These are phyloP conservation scores for Oplegnathus fasciatus DNA, from an alignment of 2,113 vertebrate genomes.

Conservation along the genomic window DNA sequence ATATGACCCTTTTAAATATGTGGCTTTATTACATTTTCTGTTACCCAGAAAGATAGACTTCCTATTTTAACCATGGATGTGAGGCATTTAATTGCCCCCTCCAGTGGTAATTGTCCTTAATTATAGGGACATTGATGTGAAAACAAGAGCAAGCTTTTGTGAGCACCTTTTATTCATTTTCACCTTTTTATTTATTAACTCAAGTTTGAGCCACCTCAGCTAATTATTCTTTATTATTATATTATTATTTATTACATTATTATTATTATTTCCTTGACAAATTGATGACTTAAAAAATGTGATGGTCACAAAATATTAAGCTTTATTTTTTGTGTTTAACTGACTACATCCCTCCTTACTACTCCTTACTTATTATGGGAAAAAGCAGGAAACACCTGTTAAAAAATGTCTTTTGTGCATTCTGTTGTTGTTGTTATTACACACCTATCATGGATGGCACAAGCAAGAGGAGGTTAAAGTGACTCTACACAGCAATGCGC, in stretches of 20 bases:
- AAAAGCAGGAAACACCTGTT: background rate
- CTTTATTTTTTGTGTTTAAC: background rate
- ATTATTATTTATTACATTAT: no score
- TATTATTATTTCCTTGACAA: background rate
- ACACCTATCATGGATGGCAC: background rate
- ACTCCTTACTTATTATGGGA: no score
- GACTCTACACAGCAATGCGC: slow-evolving; percentile 17
- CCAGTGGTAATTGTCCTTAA: background rate
- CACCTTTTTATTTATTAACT: no score
- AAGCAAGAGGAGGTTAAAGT: slow-evolving; percentile 43
- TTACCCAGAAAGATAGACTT: background rate
- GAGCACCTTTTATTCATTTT: slow-evolving; percentile 3
- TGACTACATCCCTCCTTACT: background rate
- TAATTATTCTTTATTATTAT: background rate
- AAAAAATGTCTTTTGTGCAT: slow-evolving; percentile 9
- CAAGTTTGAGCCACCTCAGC: background rate
- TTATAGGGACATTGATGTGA: background rate
- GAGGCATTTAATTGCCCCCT: slow-evolving; percentile 7
- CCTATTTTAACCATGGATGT: background rate
- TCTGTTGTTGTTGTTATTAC: slow-evolving; percentile 14
- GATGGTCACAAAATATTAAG: background rate
- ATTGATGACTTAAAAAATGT: background rate
- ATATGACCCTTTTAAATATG: slow-evolving; percentile 25
- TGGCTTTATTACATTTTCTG: slow-evolving; percentile 21
- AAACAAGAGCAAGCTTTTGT: slow-evolving; percentile 6